A percentile compares a stretch with the other conserved stretches of the same genome.
Evolutionary conservation across 37 sponge, comb jelly and placozoan genomes (phyloP).

Genomic region (Aplysina aerophoba): DNA sequence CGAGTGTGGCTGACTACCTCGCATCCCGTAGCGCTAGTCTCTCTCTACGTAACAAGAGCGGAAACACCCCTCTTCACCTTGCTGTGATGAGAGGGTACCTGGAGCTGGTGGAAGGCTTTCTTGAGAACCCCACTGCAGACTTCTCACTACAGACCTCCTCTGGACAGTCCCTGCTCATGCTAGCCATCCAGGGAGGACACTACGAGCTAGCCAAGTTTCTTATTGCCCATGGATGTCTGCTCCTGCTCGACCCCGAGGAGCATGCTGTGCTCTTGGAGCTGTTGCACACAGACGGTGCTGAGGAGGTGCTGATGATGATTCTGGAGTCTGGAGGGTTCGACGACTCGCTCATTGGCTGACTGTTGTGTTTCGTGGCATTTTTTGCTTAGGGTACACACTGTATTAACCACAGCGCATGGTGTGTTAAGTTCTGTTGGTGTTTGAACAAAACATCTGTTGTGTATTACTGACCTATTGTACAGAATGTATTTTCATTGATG

Average conservation of each 20-base stretch:
- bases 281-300: constrained; percentile 61
- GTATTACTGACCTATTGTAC: no score
- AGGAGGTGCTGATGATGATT: constrained; percentile 70
- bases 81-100: constrained; percentile 59
- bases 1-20: constrained; percentile 59
- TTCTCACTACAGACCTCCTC: constrained; percentile 47
- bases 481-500: no score
- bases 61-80: constrained; percentile 68
- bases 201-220: constrained; percentile 69
- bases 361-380: neutral
- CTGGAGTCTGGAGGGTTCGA: constrained; percentile 71
- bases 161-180: constrained; percentile 49
- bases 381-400: neutral
- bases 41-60: constrained; percentile 31
- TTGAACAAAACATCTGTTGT: no score
- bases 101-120: constrained; percentile 57
- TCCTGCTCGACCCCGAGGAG: constrained; percentile 73
- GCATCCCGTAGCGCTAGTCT: constrained; percentile 51
- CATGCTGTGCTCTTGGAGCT: constrained; percentile 55
- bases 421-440: no score
- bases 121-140: constrained; percentile 31
- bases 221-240: constrained; percentile 73
- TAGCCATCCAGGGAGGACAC: constrained; percentile 67
- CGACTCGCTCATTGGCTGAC: constrained; percentile 67
- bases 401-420: no score